Percentiles rank a stretch among this genome's conserved stretches.
phyloP scores from a whole-genome alignment of 1,140 invertebrate genomes.

The Pteromalus puparum region DNA sequence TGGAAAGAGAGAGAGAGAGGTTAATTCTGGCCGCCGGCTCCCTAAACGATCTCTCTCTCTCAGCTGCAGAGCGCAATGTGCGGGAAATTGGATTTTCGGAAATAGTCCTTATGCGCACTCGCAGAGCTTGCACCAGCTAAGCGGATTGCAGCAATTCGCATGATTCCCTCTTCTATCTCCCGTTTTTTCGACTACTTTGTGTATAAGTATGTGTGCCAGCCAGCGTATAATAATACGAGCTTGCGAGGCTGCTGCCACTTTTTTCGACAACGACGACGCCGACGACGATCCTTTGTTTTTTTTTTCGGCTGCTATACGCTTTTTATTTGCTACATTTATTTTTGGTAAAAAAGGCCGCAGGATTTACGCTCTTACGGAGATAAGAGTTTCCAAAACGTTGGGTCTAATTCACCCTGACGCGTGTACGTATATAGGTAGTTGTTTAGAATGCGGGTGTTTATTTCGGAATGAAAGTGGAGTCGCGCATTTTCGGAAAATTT shows the following conservation, averaged over 20 bases:
- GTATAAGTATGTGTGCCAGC: no score
- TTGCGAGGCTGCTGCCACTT: not conserved
- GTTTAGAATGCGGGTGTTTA: not conserved
- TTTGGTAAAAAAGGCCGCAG: not conserved
- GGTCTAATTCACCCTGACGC: not conserved
- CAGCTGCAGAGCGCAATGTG: not conserved
- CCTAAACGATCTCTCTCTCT: not conserved
- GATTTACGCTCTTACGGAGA: not conserved
- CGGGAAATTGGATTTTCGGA: constrained; percentile 41
- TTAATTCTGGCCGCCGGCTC: not conserved
- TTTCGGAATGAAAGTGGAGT: not conserved
- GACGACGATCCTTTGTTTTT: not conserved
- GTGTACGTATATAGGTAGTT: not conserved
- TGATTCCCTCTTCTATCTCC: not conserved
- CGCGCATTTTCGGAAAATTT: not conserved
- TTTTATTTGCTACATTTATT: no score
- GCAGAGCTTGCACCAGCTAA: not conserved
- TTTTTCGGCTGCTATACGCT: not conserved
- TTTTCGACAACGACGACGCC: not conserved
- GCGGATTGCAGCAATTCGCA: constrained; percentile 12
- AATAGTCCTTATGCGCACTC: constrained; percentile 23
- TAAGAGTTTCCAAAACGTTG: not conserved
- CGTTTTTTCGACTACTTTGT: not conserved
- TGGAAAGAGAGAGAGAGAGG: not conserved
- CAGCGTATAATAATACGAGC: not conserved